phyloP scores from a whole-genome alignment of 2,113 vertebrate species.

The Microcebus griseorufus region DNA sequence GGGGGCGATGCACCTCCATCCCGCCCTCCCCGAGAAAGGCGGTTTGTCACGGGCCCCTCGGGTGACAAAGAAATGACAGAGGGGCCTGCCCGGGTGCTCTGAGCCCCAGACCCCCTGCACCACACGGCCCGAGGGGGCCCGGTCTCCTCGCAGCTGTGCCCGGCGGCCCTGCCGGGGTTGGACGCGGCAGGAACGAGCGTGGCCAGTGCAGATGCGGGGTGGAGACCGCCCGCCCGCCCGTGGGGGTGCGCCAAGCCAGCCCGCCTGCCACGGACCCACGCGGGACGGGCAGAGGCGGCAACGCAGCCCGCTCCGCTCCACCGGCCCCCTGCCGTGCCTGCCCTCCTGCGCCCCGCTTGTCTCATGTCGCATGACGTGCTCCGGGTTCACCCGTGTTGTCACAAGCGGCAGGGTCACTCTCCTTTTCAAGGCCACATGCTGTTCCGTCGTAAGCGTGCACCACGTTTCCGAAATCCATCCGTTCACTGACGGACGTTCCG shows the following conservation, averaged over 20 bases:
- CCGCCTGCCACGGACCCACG: background rate
- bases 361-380: accelerated
- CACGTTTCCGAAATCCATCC: accelerated
- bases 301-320: accelerated
- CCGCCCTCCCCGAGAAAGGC: background rate
- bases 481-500: accelerated
- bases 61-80: background rate
- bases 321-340: accelerated
- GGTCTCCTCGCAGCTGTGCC: background rate
- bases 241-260: background rate
- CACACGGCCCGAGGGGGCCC: accelerated
- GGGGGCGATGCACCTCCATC: background rate
- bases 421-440: background rate
- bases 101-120: background rate
- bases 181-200: background rate
- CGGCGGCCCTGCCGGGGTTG: accelerated
- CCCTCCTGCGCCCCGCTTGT: accelerated
- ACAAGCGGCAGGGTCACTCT: accelerated
- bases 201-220: accelerated
- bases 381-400: accelerated
- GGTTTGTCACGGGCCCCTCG: accelerated
- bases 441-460: accelerated
- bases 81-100: background rate
- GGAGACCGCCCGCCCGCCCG: accelerated
- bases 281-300: no score